phyloP scores from a whole-genome alignment of 2,797 vertebrate genomes.

The Pseudomugil tenellus region DNA sequence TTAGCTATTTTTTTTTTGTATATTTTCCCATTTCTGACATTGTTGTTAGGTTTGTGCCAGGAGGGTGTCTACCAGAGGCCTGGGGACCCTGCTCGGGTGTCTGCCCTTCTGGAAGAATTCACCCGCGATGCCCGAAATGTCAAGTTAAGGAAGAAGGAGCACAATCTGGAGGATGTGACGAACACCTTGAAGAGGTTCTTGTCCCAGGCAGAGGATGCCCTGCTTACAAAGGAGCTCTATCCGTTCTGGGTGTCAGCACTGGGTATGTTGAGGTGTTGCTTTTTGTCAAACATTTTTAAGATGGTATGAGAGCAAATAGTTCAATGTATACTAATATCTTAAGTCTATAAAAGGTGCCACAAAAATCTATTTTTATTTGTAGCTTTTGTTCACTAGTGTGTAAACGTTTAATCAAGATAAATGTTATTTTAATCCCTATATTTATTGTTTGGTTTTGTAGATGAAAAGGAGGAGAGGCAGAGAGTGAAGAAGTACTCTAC shows the following conservation, averaged over 20 bases:
- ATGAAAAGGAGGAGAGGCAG: conserved; percentile 85
- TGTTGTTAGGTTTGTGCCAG: conserved; percentile 87
- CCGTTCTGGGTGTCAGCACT: conserved; percentile 94
- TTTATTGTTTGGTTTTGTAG: conserved; percentile 66
- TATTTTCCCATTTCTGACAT: background rate
- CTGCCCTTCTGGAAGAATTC: conserved; percentile 88
- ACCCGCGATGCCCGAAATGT: conserved; percentile 91
- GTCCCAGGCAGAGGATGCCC: conserved; percentile 89
- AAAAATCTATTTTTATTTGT: background rate
- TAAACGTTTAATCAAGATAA: background rate
- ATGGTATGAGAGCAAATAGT: background rate
- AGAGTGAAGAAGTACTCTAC: conserved; percentile 89
- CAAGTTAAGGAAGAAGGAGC: conserved; percentile 90
- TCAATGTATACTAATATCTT: background rate
- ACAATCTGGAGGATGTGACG: conserved; percentile 91
- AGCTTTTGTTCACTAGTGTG: background rate
- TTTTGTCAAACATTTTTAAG: background rate
- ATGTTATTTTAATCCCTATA: background rate
- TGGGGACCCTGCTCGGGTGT: conserved; percentile 82
- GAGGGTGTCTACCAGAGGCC: conserved; percentile 89
- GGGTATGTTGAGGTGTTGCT: conserved; percentile 75
- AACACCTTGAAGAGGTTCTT: conserved; percentile 92
- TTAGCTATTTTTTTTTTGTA: background rate
- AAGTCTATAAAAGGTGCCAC: background rate
- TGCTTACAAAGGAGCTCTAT: conserved; percentile 95